Conservation (phyloP, 1,140 invertebrate species). For the Bursaphelenchus mucronatus region DNA sequence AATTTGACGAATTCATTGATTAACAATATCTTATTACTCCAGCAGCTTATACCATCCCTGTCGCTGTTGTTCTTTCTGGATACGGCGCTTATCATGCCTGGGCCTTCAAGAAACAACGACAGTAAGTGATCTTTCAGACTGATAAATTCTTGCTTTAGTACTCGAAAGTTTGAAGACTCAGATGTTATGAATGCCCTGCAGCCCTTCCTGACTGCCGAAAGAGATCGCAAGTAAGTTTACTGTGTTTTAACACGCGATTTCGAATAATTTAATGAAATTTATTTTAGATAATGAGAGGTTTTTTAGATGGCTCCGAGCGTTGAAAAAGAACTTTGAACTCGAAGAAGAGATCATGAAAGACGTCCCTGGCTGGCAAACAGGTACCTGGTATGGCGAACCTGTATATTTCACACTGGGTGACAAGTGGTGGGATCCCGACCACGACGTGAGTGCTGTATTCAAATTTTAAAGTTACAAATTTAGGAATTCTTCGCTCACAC, state of each 20-base stretch:
- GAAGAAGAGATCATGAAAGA: conserved; percentile 65
- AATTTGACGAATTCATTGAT: conserved; percentile 4
- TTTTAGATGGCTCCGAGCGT: conserved; percentile 61
- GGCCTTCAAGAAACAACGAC: conserved; percentile 35
- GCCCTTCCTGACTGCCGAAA: conserved; percentile 62
- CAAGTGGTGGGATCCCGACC: conserved; percentile 59
- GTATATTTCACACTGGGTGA: conserved; percentile 62
- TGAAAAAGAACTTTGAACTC: conserved; percentile 62
- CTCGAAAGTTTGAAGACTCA: conserved; percentile 60
- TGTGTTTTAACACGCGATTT: background rate
- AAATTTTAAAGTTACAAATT: background rate
- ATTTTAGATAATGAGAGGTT: background rate
- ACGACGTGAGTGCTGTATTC: conserved; percentile 24
- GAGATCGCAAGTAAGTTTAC: conserved; percentile 60
- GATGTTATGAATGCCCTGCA: conserved; percentile 62
- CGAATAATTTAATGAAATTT: background rate
- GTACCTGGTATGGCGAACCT: conserved; percentile 63
- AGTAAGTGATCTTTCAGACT: conserved; percentile 27
- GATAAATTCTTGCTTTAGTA: conserved; percentile 47
- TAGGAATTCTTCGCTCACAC: conserved; percentile 47
- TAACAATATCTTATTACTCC: conserved; percentile 24
- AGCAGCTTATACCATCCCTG: conserved; percentile 50
- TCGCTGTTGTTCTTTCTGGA: conserved; percentile 44
- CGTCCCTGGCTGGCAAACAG: conserved; percentile 63
- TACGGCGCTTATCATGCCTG: conserved; percentile 47